These are phyloP conservation scores for Anguilla rostrata DNA, from an alignment of 2,113 vertebrate species.

Conservation along the genomic window DNA sequence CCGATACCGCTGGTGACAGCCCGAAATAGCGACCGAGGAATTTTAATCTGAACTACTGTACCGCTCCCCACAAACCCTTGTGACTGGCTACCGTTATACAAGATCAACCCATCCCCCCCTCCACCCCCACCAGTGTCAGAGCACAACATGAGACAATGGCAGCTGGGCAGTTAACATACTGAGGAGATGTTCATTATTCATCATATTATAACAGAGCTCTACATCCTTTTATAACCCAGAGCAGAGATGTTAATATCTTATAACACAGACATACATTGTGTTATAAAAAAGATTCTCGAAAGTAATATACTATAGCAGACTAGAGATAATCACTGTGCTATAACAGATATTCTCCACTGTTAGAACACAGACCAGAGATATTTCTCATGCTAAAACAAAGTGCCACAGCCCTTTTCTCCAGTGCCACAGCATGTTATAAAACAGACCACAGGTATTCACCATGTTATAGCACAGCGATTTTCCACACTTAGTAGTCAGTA, in stretches of 20 bases:
- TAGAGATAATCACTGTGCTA: neutral
- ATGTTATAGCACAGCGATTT: too few species aligned
- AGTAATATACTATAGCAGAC: too few species aligned
- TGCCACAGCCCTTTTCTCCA: too few species aligned
- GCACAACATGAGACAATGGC: neutral
- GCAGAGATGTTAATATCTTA: too few species aligned
- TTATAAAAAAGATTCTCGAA: too few species aligned
- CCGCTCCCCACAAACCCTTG: neutral
- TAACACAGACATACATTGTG: too few species aligned
- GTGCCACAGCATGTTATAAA: too few species aligned
- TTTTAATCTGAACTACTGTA: slow-evolving; percentile 2
- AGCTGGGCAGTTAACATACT: neutral
- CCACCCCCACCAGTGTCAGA: neutral
- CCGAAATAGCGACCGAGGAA: neutral
- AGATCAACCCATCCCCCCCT: neutral
- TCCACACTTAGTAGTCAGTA: neutral
- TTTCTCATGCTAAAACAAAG: too few species aligned
- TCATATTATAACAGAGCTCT: too few species aligned
- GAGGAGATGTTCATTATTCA: neutral
- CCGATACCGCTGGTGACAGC: neutral
- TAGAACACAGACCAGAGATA: neutral
- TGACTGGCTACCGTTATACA: neutral
- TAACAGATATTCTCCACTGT: neutral
- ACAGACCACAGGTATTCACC: too few species aligned
- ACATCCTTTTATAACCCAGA: too few species aligned